Evolutionary conservation across 2,888 invertebrate genomes (phyloP), one percentile per base, ranked within the genome.

Genomic region (Limnephilus marmoratus): DNA sequence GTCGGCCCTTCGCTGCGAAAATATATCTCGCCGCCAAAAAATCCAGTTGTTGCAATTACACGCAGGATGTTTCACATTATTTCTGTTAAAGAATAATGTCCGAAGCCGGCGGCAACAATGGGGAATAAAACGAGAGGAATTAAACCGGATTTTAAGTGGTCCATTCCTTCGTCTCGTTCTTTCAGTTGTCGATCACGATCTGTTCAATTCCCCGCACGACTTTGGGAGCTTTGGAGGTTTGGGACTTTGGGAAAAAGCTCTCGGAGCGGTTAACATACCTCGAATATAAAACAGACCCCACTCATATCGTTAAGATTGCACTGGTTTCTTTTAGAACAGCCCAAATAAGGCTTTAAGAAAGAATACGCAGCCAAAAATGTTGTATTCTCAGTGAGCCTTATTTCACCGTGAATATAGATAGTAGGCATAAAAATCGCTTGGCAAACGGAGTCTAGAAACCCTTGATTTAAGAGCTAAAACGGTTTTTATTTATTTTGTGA

Each of bases 151-250:
- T 86, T 45, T 86, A 86, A 86, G 86, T 86, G 86, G 86, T 86
- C 86, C 24, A 29, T 41, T 86, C 37, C n/a, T 41, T 24, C 41
- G 45, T 41, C 37, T 53, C 53, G 49, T 88, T 88, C 88, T 88
- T 88, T 88, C 68, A 53, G 88, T 88, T 68, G 53, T 88, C 88
- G 88, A 53, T 88, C 88, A 88, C 88, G 88, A 88, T 88, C 68
- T 88, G 29, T 68, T 68, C 31, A 24, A 45, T 88, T 88, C 88
- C 88, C 88, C 29, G 68, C 88, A 88, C 88, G 88, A 88, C 80
- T 34, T n/a, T 86, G 12, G 45, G 24, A 31, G 34, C 37, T 68
- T 68, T 68, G n/a, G 9, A 9, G 24, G 7, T 68, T 37, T 3
- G 37, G 34, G 34, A 37, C 83, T 37, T 83, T 83, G 34, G 83